Percentiles rank a stretch among this genome's conserved stretches.
phyloP scores from a whole-genome alignment of 1,140 invertebrate genomes.

The Drosophila lini region DNA sequence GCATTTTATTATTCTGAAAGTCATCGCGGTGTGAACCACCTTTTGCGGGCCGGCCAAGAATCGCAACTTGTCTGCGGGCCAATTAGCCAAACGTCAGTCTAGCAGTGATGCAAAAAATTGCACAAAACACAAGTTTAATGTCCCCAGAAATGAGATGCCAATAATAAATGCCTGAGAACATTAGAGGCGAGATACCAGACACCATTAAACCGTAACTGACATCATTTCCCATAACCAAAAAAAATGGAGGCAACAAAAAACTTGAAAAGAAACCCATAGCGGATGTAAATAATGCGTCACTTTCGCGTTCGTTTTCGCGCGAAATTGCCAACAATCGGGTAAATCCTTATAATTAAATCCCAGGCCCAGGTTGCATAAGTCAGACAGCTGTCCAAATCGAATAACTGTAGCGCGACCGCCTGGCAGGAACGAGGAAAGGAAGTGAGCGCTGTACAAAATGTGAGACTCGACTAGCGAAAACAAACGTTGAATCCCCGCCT shows the following conservation, averaged over 20 bases:
- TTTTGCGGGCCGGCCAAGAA: constrained; percentile 17
- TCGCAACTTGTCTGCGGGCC: constrained; percentile 39
- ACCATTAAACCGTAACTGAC: constrained; percentile 30
- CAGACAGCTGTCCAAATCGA: constrained; percentile 47
- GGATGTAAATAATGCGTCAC: constrained; percentile 69
- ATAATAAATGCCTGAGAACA: constrained; percentile 23
- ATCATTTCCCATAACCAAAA: constrained; percentile 38
- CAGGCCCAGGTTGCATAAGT: constrained; percentile 52
- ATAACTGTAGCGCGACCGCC: constrained; percentile 62
- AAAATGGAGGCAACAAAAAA: not conserved
- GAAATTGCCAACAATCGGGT: constrained; percentile 52
- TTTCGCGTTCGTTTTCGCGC: constrained; percentile 56
- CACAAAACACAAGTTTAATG: constrained; percentile 15
- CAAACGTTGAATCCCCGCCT: constrained; percentile 34
- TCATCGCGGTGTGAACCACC: constrained; percentile 50
- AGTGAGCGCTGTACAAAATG: constrained; percentile 61
- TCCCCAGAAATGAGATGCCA: constrained; percentile 20
- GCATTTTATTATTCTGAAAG: constrained; percentile 65
- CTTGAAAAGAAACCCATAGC: constrained; percentile 36
- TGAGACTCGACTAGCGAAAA: constrained; percentile 55
- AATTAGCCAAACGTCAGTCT: constrained; percentile 38
- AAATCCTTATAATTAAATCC: constrained; percentile 77
- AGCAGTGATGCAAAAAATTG: constrained; percentile 32
- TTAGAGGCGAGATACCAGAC: constrained; percentile 1
- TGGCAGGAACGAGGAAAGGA: constrained; percentile 65